Conservation (phyloP, 2,888 invertebrate species). For the Seira sanloemensis region DNA sequence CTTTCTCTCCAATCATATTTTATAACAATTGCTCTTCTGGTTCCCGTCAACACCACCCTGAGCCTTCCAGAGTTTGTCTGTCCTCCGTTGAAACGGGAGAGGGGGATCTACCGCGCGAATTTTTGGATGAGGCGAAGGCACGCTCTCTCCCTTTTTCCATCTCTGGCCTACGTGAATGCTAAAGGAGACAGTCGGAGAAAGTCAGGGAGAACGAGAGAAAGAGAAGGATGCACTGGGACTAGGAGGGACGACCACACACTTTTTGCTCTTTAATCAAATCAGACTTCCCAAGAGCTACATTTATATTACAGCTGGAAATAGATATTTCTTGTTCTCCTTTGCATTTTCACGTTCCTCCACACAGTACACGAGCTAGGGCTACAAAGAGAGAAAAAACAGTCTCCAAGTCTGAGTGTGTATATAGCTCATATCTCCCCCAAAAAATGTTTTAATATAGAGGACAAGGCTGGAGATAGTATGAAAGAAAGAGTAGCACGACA, state of each 20-base stretch:
- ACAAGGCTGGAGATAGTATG: background rate
- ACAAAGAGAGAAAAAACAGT: too few species aligned
- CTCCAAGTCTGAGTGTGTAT: too few species aligned
- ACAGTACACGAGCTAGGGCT: too few species aligned
- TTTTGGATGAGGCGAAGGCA: background rate
- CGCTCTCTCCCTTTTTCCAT: background rate
- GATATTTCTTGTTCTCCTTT: background rate
- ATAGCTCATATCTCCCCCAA: background rate
- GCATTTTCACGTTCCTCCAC: background rate
- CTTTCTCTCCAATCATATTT: background rate
- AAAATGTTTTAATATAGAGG: background rate
- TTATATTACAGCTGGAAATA: background rate
- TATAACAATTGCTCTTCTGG: constrained; percentile 24
- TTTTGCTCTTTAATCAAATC: constrained; percentile 25
- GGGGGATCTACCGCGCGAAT: too few species aligned
- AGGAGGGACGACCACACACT: background rate
- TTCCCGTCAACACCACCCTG: constrained; percentile 35
- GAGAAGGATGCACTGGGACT: background rate
- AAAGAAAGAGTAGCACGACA: too few species aligned
- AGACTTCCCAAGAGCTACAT: constrained; percentile 49
- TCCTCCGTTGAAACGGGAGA: background rate
- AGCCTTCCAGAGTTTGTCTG: too few species aligned
- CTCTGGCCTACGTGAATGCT: too few species aligned
- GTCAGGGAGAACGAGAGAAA: too few species aligned
- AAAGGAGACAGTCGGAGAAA: too few species aligned